Conservation (phyloP, 2,113 vertebrate genomes). For the Laticauda colubrina region DNA sequence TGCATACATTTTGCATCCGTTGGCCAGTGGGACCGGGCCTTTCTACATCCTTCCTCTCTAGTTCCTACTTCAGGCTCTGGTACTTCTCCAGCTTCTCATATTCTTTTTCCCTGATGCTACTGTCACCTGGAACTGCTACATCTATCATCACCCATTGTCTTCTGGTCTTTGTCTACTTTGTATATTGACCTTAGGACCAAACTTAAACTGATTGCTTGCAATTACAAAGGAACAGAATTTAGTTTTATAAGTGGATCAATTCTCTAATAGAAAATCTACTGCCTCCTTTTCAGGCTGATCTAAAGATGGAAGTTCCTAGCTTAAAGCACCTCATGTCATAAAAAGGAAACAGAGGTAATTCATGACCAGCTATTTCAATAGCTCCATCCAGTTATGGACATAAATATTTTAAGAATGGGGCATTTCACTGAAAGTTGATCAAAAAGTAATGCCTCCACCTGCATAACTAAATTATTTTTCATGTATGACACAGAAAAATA, state of each 20-base stretch:
- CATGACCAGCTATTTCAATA: background rate
- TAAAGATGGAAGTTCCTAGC: background rate
- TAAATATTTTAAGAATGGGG: background rate
- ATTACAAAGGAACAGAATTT: background rate
- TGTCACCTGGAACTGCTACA: too few relatives aligned
- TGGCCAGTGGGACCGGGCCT: too few relatives aligned
- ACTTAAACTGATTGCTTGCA: background rate
- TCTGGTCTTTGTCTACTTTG: too few relatives aligned
- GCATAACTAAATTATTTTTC: background rate
- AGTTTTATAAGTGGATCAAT: background rate
- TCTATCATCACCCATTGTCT: too few relatives aligned
- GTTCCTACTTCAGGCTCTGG: too few relatives aligned
- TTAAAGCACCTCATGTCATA: background rate
- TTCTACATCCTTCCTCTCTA: too few relatives aligned
- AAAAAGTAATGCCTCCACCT: background rate
- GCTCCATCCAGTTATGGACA: background rate
- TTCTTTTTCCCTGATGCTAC: too few relatives aligned
- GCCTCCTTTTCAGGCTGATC: background rate
- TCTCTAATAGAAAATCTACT: background rate
- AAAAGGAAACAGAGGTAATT: background rate
- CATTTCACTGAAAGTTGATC: background rate
- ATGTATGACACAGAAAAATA: background rate
- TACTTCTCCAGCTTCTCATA: too few relatives aligned
- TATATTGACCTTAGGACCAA: background rate
- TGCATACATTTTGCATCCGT: too few relatives aligned